A percentile compares a stretch with the other conserved stretches of the same genome.
phyloP scores from a whole-genome alignment of 2,888 invertebrate genomes.

The Lycocerus yunnanus region DNA sequence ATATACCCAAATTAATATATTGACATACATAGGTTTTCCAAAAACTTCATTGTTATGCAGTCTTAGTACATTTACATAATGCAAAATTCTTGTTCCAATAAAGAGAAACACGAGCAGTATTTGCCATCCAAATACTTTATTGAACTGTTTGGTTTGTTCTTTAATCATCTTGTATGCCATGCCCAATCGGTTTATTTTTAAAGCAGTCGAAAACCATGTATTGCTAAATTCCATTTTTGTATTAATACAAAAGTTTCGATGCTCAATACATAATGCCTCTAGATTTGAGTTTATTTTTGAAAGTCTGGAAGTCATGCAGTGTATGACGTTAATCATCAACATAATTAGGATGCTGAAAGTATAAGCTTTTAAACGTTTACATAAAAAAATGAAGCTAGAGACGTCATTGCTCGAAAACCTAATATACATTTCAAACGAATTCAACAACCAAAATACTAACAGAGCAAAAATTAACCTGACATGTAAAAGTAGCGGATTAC shows the following conservation, averaged over 20 bases:
- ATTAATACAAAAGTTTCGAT: neutral
- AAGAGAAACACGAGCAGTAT: neutral
- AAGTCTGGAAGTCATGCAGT: neutral
- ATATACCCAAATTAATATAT: no score
- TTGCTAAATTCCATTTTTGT: neutral
- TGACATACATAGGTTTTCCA: neutral
- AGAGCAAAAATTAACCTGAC: neutral
- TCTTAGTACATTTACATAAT: neutral
- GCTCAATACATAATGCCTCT: neutral
- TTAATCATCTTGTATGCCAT: neutral
- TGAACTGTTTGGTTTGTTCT: neutral
- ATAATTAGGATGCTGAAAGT: neutral
- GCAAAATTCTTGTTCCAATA: neutral
- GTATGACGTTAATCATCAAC: neutral
- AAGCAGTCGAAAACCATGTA: no score
- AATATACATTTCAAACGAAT: neutral
- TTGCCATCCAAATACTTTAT: neutral
- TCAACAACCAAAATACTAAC: neutral
- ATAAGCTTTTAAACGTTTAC: neutral
- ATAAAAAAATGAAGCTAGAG: neutral
- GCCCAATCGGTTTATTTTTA: neutral
- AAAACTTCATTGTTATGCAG: neutral
- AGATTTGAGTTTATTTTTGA: neutral
- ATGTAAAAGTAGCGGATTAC: neutral
- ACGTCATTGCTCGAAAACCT: rapidly evolving